phyloP scores from a whole-genome alignment of 1,140 invertebrate species.

The Heterodera carotae region DNA sequence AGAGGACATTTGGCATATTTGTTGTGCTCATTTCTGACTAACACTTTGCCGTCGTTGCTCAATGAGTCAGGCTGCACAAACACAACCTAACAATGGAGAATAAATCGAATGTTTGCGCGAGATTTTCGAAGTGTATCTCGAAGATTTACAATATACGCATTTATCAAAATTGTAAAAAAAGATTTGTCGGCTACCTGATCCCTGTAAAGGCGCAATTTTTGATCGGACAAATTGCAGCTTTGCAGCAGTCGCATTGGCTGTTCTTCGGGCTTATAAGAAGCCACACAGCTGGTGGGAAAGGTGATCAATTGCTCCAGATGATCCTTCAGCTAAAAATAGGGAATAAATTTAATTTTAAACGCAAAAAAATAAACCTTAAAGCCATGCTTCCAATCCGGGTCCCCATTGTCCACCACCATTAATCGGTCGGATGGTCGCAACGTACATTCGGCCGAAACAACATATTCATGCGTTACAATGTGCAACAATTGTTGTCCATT shows the following conservation, averaged over 20 bases:
- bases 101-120: not conserved
- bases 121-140: not conserved
- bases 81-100: slow-evolving; percentile 17
- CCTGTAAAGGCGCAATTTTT: slow-evolving; percentile 41
- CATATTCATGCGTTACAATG: slow-evolving; percentile 63
- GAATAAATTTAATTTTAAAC: not conserved
- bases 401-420: slow-evolving; percentile 62
- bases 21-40: slow-evolving; percentile 21
- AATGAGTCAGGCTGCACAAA: slow-evolving; percentile 30
- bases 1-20: slow-evolving; percentile 28
- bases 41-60: slow-evolving; percentile 18
- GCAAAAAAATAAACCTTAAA: slow-evolving; percentile 49
- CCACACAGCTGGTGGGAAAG: slow-evolving; percentile 62
- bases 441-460: slow-evolving; percentile 27
- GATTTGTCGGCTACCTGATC: slow-evolving; percentile 40
- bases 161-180: too few species aligned
- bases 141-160: not conserved
- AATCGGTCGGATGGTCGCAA: slow-evolving; percentile 58
- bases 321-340: slow-evolving; percentile 39
- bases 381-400: slow-evolving; percentile 65
- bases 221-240: slow-evolving; percentile 48
- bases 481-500: slow-evolving; percentile 30
- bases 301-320: slow-evolving; percentile 54
- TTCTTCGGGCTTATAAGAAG: slow-evolving; percentile 53
- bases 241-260: slow-evolving; percentile 62